A percentile compares a stretch with the other conserved stretches of the same genome.
Evolutionary conservation across 2,113 vertebrate genomes (phyloP).

Genomic region (Collichthys lucidus): DNA sequence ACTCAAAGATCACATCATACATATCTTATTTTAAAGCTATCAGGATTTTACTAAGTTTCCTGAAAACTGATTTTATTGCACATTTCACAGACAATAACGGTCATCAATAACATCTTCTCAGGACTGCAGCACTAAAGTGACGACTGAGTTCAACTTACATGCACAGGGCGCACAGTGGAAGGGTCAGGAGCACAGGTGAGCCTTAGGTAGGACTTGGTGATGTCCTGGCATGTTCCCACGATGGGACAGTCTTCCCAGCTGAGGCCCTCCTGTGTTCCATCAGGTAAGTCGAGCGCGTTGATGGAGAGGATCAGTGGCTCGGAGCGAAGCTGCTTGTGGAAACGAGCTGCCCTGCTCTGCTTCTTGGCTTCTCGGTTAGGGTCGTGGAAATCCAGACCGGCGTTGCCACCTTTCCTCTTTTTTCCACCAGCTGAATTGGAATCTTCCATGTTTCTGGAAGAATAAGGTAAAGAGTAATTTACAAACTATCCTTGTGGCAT

Average conservation of each 20-base stretch:
- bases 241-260: constrained; percentile 95
- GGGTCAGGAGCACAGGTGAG: constrained; percentile 93
- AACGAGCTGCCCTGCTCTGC: constrained; percentile 90
- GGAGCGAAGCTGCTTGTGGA: constrained; percentile 90
- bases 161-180: constrained; percentile 89
- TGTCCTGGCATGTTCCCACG: constrained; percentile 90
- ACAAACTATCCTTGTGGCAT: not conserved
- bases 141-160: constrained; percentile 76
- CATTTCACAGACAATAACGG: not conserved
- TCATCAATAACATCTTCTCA: not conserved
- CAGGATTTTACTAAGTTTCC: not conserved
- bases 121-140: not conserved
- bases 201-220: constrained; percentile 92
- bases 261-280: constrained; percentile 84
- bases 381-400: constrained; percentile 89
- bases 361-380: constrained; percentile 92
- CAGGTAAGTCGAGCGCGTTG: constrained; percentile 81
- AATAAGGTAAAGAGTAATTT: not conserved
- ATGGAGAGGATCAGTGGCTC: constrained; percentile 92
- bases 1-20: not conserved
- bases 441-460: constrained; percentile 81
- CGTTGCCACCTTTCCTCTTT: constrained; percentile 86
- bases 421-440: constrained; percentile 74
- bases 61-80: not conserved
- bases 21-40: not conserved